Evolutionary conservation across 2,113 vertebrate genomes (phyloP), one percentile per base, ranked within the genome.

Genomic region (Zosterops lateralis): DNA sequence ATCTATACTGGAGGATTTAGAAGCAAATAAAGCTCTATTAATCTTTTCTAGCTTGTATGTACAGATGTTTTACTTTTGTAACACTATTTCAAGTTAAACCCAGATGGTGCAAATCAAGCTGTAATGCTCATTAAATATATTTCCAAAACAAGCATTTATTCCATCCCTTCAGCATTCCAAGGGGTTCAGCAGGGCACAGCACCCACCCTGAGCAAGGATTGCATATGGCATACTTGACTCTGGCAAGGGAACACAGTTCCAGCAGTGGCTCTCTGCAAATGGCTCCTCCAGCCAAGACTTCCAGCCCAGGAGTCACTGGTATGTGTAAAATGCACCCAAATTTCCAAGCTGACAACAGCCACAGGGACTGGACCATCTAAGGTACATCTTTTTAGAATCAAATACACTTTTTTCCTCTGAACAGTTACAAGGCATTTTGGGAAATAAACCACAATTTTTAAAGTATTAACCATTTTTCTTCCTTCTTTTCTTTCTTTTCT

Each of bases 11-110:
- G 60, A 71, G 51, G 68, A 82, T 45, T 85, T 40, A 51, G 61
- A 78, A 86, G 47, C 75, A 88, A 91, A 70, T 66, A 82, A 76
- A 83, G 22, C 22, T 71, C 92, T 56, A 64, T 71, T 73, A 74
- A 68, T 89, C 71, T 93, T 67, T 66, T 38, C 81, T 61, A 57
- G 45, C 34, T 87, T 62, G 50, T 50, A 57, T 7, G 18, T 65
- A 76, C 84, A 95, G 89, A 94, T 92, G 74, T 89, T 91, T 89
- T 72, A 72, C 36, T 93, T 91, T 72, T 38, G 57, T 58, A 73
- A 44, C 62, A 13, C 66, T 75, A 71, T 68, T 92, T 89, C 64
- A 53, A 78, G 71, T 66, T 65, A 44, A 81, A 83, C 12, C 50
- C 91, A 92, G 67, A 53, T 82, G 78, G 54, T 84, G 42, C 18